Base-by-base conservation (phyloP, 2,888 invertebrate genomes). In the Erannis defoliaria region DNA sequence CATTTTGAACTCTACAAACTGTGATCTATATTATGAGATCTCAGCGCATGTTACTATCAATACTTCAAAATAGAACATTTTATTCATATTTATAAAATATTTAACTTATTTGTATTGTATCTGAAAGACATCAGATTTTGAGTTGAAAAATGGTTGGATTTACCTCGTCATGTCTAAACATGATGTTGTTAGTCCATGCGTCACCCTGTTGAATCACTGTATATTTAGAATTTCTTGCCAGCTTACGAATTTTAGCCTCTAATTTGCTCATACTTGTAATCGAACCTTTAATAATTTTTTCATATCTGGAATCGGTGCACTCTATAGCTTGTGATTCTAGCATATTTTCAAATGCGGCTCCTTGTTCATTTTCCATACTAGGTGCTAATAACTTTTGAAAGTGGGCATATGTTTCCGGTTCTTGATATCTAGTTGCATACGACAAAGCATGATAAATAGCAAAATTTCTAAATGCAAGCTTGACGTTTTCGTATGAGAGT, bases 371-470 rank as follows among this genome's bases (percentile, higher is more conserved):
- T 21, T n/a, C 23, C 2, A 14, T 2, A 43, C n/a, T 43, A n/a
- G 14, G 2, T 6, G 14, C 23, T n/a, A 8, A n/a, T 2, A 10
- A 14, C 14, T 43, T 26, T 19, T 40, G 18, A 40, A 23, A 26
- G 14, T 18, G 23, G n/a, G 23, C 43, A 14, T 43, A 43, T 8
- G 9, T 14, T 43, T 43, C 43, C 5, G 43, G 43, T 26, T 43
- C 43, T 14, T 14, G 23, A 18, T 43, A 26, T 43, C 74, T 85
- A 2, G 81, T 43, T 0, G 68, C 78, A 55, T 68, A 84, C 2
- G 84, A 84, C 5, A 84, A 58, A 1, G 84, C 74, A 72, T 86
- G 85, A 0, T 73, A 71, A 2, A 64, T 72, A 5, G 80, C 83
- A 14, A 43, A 43, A 43, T 43, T 23, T 14, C 14, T 43, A 1